Percentiles rank a stretch among this genome's conserved stretches.
These are phyloP conservation scores for Aporophyla lueneburgensis DNA, from an alignment of 2,888 invertebrate species.

Conservation along the genomic window DNA sequence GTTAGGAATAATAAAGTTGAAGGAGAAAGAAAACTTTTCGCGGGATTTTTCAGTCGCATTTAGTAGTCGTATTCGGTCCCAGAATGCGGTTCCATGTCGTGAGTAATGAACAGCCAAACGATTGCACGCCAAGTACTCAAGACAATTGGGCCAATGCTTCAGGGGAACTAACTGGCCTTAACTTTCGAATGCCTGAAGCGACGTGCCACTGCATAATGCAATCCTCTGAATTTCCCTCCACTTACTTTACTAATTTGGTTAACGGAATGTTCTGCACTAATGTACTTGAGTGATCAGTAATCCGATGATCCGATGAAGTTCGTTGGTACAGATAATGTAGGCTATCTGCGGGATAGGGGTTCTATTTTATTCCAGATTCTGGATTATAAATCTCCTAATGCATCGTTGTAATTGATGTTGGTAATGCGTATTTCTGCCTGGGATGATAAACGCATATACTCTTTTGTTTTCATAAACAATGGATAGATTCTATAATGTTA, in stretches of 20 bases:
- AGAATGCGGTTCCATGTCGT: conserved; percentile 6
- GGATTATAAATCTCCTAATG: neutral
- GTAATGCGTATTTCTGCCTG: neutral
- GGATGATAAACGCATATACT: neutral
- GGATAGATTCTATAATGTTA: neutral
- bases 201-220: conserved; percentile 50
- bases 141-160: conserved; percentile 40
- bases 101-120: conserved; percentile 27
- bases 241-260: conserved; percentile 38
- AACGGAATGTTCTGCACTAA: conserved; percentile 19
- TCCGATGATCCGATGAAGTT: neutral
- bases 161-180: conserved; percentile 40
- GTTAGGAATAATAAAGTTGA: neutral
- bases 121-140: conserved; percentile 42
- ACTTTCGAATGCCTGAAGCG: conserved; percentile 46
- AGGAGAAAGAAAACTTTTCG: neutral
- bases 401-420: neutral
- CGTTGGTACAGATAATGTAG: neutral
- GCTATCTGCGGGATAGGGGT: neutral
- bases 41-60: conserved; percentile 10
- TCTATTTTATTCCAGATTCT: neutral
- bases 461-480: neutral
- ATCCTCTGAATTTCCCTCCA: conserved; percentile 16
- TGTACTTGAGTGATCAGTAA: conserved; percentile 2
- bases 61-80: neutral